Conservation (phyloP, 2,888 invertebrate species). For the Pammene aurita region DNA sequence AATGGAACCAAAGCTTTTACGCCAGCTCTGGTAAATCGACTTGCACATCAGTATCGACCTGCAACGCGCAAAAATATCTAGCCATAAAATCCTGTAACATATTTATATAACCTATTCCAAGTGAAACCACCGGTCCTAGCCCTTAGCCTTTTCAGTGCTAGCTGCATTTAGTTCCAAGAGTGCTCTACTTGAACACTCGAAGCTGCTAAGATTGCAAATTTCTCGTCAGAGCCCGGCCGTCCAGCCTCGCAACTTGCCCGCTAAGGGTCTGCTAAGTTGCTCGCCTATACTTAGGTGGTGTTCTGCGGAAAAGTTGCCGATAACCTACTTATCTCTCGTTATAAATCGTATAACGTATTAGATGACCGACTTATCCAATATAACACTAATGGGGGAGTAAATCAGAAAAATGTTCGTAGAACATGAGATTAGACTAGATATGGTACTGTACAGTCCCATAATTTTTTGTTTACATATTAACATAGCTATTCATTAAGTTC, state of each 20-base stretch:
- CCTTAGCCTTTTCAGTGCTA: constrained; percentile 3
- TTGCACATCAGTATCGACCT: too few relatives aligned
- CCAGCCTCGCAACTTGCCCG: constrained; percentile 19
- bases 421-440: too few relatives aligned
- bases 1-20: too few relatives aligned
- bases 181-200: constrained; percentile 12
- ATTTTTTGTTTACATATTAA: too few relatives aligned
- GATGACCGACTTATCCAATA: constrained; percentile 9
- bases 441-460: too few relatives aligned
- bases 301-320: constrained; percentile 12
- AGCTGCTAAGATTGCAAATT: constrained; percentile 29
- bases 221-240: constrained; percentile 11
- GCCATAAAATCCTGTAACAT: background rate
- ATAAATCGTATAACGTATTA: background rate
- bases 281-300: constrained; percentile 9
- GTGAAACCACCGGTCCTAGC: background rate
- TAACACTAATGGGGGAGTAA: too few relatives aligned
- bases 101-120: background rate
- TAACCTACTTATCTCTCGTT: constrained; percentile 15
- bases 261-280: constrained; percentile 22
- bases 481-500: too few relatives aligned
- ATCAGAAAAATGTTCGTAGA: too few relatives aligned
- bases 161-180: constrained; percentile 15
- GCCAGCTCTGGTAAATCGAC: too few relatives aligned
- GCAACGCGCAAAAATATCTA: too few relatives aligned